Evolutionary conservation across 2,888 invertebrate genomes (phyloP), one percentile per base, ranked within the genome.

Genomic region (Marronus borbonicus): DNA sequence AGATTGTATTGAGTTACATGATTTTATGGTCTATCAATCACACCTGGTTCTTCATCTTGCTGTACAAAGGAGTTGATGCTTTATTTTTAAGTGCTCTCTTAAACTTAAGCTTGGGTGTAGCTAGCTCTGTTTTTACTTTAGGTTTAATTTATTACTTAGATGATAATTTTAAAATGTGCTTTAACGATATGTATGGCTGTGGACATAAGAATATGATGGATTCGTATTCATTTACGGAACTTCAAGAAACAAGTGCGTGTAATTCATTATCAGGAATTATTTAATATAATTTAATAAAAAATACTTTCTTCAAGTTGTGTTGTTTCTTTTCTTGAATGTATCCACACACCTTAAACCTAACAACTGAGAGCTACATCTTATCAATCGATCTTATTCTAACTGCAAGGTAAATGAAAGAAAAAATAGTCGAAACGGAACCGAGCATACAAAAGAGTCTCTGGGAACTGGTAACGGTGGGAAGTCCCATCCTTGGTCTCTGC

Each of bases 121-220:
- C 44, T 14, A 60, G 72, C 39, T 74, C 72, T 39, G 58, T 74
- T 5, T 44, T 60, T 62, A 74, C 58, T 5, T 39, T 74, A 49
- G 58, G 36, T 39, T 74, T 74, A 74, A 74, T 60, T 74, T 74
- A 74, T 74, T 74, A 39, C 17, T 44, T 74, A 74, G 72, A 74
- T 58, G 44, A 28, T 3, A 74, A 74, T 49, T 74, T 74, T 60
- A 60, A 55, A 44, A 74, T 60, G 24, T 74, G 20, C 17, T 74
- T 60, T 60, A 74, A 74, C 20, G 44, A 60, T 60, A 74, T 74
- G 72, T 74, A 62, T 44, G 72, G 72, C 72, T 74, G 72, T 74
- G 72, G 72, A 12, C 24, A 60, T 8, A 74, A 74, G 44, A 49
- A 50, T 50, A 14, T 60, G 36, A 44, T 44, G 24, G 14, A 44